These are phyloP conservation scores for Knipowitschia caucasica DNA, from an alignment of 2,797 vertebrate species.

Conservation along the genomic window DNA sequence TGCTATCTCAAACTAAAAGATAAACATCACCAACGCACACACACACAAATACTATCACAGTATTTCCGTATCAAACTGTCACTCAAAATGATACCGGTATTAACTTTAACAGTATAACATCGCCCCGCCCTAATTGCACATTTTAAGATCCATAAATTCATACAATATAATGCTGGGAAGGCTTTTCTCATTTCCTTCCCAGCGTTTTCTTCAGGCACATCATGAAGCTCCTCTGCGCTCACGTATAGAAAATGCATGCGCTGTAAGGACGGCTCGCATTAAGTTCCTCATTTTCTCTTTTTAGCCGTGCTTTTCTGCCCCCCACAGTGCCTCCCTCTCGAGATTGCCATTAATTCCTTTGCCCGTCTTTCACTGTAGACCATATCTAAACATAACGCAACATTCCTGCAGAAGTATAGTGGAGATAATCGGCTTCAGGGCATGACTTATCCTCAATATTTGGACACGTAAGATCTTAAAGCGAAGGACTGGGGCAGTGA, in stretches of 20 bases:
- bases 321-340: slow-evolving; percentile 32
- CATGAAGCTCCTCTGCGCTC: background rate
- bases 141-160: too few relatives aligned
- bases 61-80: too few relatives aligned
- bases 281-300: slow-evolving; percentile 53
- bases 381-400: slow-evolving; percentile 55
- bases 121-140: too few relatives aligned
- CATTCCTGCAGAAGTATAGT: slow-evolving; percentile 39
- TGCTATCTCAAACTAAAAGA: too few relatives aligned
- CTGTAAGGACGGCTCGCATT: slow-evolving; percentile 31
- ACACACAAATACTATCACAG: too few relatives aligned
- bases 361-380: slow-evolving; percentile 58
- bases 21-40: too few relatives aligned
- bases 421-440: slow-evolving; percentile 20
- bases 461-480: slow-evolving; percentile 30
- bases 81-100: too few relatives aligned
- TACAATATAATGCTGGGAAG: too few relatives aligned
- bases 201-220: slow-evolving; percentile 7
- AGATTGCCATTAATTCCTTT: slow-evolving; percentile 52
- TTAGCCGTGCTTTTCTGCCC: slow-evolving; percentile 36
- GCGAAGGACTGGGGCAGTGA: background rate
- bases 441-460: slow-evolving; percentile 22
- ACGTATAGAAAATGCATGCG: slow-evolving; percentile 8
- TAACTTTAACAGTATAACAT: too few relatives aligned
- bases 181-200: background rate